Base-by-base conservation (phyloP, 2,797 vertebrate genomes). In the Discoglossus pictus region DNA sequence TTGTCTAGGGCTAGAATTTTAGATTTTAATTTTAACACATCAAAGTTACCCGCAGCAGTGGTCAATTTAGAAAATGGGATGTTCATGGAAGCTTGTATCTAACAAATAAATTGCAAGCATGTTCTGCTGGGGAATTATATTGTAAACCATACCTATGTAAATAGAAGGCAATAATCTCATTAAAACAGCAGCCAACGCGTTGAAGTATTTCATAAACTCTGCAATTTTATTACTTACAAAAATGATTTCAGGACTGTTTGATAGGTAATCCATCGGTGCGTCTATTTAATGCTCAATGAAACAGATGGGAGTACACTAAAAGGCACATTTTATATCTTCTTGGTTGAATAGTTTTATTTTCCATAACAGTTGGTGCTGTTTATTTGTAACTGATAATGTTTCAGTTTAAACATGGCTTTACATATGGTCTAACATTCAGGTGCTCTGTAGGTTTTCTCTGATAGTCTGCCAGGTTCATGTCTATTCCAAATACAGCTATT, bases 341-440 rank as follows among this genome's bases (percentile, higher is more conserved):
- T 58, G 53, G 44, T 51, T 71, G 68, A 52, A 58, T 71, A 11
- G 68, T 71, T 71, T 71, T 71, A 58, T 59, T 23, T 50, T 70
- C 35, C 7, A 48, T 63, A 56, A 63, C 67, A 70, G 67, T 63
- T 70, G 67, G 51, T 40, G 67, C 18, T 51, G 38, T 58, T 51
- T 58, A 38, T 23, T 71, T 53, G 64, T 52, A 64, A 61, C 44
- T 64, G 61, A 64, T 64, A 59, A 51, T 64, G 47, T 71, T 59
- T 59, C 27, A 58, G n/a, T 50, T 20, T 23, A 56, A 71, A 58
- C 61, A 58, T 50, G 52, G 53, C 46, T 58, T 71, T 56, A 71
- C 61, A 71, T 71, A 71, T 71, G 52, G 25, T 44, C 11, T 40
- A 39, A 38, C 43, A 64, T 50, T 63, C 61, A 51, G 25, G 44